Percentiles rank a stretch among this genome's conserved stretches.
Evolutionary conservation across 1,140 invertebrate species (phyloP).

Genomic region (Dolichoris vasculosae): DNA sequence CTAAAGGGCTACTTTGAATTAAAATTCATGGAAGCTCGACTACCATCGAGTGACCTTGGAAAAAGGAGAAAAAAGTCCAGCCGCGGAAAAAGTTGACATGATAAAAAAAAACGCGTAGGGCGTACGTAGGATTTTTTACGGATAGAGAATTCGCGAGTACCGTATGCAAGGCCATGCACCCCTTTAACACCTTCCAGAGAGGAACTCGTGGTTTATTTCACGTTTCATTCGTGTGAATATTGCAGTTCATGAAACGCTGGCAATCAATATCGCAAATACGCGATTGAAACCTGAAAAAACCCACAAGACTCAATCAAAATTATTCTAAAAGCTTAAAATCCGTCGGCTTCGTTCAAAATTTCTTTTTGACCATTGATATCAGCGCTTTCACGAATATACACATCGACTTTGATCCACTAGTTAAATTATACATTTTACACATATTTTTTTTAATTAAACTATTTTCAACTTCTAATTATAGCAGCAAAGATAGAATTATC

Average conservation of each 20-base stretch:
- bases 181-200: not conserved
- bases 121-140: not conserved
- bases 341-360: too few species aligned
- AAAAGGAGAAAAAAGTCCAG: not conserved
- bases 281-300: not conserved
- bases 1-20: constrained; percentile 56
- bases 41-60: constrained; percentile 56
- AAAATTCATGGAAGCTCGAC: constrained; percentile 65
- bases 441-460: too few species aligned
- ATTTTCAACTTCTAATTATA: too few species aligned
- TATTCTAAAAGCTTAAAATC: not conserved
- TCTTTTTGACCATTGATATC: not conserved
- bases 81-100: constrained; percentile 23
- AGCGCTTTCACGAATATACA: not conserved
- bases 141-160: not conserved
- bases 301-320: not conserved
- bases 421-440: too few species aligned
- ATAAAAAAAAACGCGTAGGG: constrained; percentile 29
- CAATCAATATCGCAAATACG: constrained; percentile 12
- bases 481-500: too few species aligned
- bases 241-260: not conserved
- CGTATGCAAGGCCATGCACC: not conserved
- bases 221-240: not conserved
- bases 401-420: too few species aligned
- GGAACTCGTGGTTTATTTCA: not conserved